Evolutionary conservation across 1,140 invertebrate genomes (phyloP), one percentile per base, ranked within the genome.

Genomic region (Caerostris darwini): DNA sequence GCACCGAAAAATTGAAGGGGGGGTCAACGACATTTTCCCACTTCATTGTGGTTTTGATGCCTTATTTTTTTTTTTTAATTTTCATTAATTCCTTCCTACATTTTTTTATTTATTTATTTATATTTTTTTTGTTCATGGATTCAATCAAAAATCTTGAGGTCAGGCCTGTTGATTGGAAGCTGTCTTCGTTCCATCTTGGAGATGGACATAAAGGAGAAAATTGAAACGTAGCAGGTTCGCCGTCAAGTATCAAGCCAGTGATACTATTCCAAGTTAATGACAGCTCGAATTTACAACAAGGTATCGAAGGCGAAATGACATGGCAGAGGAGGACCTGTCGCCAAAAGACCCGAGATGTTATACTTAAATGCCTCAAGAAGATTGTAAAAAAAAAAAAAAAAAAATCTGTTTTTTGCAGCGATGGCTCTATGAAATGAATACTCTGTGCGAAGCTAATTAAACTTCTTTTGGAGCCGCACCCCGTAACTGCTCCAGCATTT

Each of bases 1-100:
- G 57, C 14, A 17, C 17, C 12, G 34, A 67, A 61, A 85, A 53
- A 50, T 34, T 34, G 34, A 34, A 54, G 86, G 57, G 83, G 83
- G 86, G 86, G 54, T 88, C 86, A 67, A 64, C 61, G 86, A 88
- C 86, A 88, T 88, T 88, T 88, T 88, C 86, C 54, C 86, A 88
- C 86, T 88, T 88, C 86, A 88, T 85, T 85, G 83, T 85, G 57
- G 83, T n/a, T 54, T 57, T 85, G 83, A 85, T 85, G 83, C 17
- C 17, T 85, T 85, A 7, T n/a, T n/a, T 5, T 67, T 67, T 67
- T 67, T 14, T 6, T 67, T 67, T 3, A 7, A 12, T 67, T 12
- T 67, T 67, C 64, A 67, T n/a, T 34, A 34, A 34, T 34, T 34
- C 34, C 34, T 34, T 34, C 34, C 34, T 34, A 34, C 34, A 0